Evolutionary conservation across 2,113 vertebrate species (phyloP), one percentile per base, ranked within the genome.

Genomic region (Nothoprocta perdicaria): DNA sequence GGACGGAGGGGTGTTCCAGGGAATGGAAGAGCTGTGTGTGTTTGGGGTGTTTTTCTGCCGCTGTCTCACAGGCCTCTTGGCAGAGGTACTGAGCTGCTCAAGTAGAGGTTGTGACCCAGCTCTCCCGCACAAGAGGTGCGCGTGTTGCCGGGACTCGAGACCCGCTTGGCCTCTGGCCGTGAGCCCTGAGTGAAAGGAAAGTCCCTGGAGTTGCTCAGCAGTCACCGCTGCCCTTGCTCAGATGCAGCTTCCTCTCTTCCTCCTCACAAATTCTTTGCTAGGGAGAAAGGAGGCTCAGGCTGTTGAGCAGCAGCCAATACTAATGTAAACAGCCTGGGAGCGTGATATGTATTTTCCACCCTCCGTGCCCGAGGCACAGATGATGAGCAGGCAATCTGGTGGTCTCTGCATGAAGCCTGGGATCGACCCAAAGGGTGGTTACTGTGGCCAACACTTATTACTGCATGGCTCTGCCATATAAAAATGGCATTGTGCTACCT

Each of bases 41-140:
- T 68, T 61, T 11, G 26, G 35, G 50, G 14, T 73, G 53, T 3
- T 46, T 84, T 57, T 6, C 75, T 90, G 22, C 80, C 74, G 80
- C 31, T 43, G 40, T 41, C 61, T 87, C 21, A 0, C 43, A 53
- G 74, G 21, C 48, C 40, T 80, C 63, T 76, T 62, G 60, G 55
- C 62, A 86, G 50, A 78, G 3, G 23, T 21, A 16, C 27, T 1
- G 31, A 83, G 68, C 53, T 17, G 6, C 68, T 74, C 0, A 0
- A 53, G 80, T 57, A 53, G 75, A 76, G 67, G 29, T 19, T 80
- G 81, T 82, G 89, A 89, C 84, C 71, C 41, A 21, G 38, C 40
- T 84, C 46, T 75, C 81, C 58, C 72, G 71, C 68, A 14, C 46
- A n/a, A 48, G 73, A 84, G 48, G 11, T 17, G 10, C 4, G 31